Evolutionary conservation across 2,888 invertebrate genomes (phyloP), one percentile per base, ranked within the genome.

Genomic region (Amphipoea oculea): DNA sequence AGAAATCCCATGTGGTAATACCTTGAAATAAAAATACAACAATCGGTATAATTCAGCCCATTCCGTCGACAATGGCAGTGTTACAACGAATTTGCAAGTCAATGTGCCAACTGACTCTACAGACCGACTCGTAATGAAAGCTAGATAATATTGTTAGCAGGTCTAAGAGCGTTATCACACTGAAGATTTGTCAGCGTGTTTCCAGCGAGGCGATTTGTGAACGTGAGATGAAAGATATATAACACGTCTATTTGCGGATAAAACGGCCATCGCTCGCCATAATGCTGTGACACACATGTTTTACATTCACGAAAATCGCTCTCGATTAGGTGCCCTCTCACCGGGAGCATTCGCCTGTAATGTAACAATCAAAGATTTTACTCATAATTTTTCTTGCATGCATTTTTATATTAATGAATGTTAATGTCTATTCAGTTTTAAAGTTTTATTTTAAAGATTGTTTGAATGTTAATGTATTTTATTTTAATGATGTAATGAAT

Each of bases 51-150:
- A 87, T 87, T 79, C 85, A 77, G 71, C 17, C 70, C 73, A 82
- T 84, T 84, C 67, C 45, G 57, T 23, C 51, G 63, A 85, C 78
- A 85, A 82, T 79, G 68, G 76, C 68, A 67, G 70, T 84, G 88
- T 80, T 78, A 83, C 87, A 72, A 81, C 78, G 78, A 76, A 90
- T 89, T 90, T 89, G 88, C 89, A 89, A 89, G 86, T 89, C 90
- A 90, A 90, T 89, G 84, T 57, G 77, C 69, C 67, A 65, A 76
- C 76, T 73, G 78, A 74, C 57, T 51, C 76, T 75, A 45, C 76
- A 80, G 79, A 77, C 68, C 69, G 36, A 70, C 67, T 82, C 67
- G 78, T 88, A 87, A 85, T 87, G 80, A 84, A 81, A 84, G 81
- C 82, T 78, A 74, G 76, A 85, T 88, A 81, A 87, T 83, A 82